Evolutionary conservation across 2,113 vertebrate species (phyloP).

Genomic region (Empidonax alnorum): DNA sequence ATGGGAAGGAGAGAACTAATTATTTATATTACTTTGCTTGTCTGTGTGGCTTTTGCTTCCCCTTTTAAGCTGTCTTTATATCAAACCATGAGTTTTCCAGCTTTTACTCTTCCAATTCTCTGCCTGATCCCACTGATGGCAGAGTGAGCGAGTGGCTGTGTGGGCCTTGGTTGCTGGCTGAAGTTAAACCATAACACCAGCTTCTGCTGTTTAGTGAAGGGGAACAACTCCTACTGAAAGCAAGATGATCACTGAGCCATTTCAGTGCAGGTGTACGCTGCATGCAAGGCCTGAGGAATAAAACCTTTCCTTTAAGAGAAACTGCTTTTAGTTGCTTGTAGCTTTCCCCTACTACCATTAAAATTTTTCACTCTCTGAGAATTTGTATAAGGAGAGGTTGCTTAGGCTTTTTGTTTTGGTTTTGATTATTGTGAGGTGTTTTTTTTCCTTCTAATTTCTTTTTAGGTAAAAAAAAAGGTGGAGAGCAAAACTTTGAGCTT

Average conservation of each 20-base stretch:
- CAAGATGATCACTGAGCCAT: background rate
- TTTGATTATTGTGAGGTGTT: rapidly evolving
- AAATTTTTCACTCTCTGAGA: background rate
- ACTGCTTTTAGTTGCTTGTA: background rate
- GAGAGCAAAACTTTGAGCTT: background rate
- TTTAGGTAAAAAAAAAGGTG: background rate
- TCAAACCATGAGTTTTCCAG: background rate
- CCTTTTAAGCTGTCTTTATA: background rate
- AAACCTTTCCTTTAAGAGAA: background rate
- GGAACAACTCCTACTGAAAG: background rate
- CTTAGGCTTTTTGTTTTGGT: background rate
- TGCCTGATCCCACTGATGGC: background rate
- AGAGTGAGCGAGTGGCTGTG: background rate
- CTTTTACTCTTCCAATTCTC: background rate
- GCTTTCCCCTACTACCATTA: background rate
- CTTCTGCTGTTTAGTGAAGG: background rate
- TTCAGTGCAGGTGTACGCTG: rapidly evolving
- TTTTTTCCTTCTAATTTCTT: background rate
- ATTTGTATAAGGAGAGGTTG: background rate
- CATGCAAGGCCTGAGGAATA: background rate
- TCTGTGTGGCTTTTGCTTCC: background rate
- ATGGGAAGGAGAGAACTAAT: background rate
- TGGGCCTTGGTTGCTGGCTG: background rate
- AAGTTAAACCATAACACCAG: background rate
- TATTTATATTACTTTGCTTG: background rate